Base-by-base conservation (phyloP, 2,888 invertebrate species). In the Tanypteryx hageni region DNA sequence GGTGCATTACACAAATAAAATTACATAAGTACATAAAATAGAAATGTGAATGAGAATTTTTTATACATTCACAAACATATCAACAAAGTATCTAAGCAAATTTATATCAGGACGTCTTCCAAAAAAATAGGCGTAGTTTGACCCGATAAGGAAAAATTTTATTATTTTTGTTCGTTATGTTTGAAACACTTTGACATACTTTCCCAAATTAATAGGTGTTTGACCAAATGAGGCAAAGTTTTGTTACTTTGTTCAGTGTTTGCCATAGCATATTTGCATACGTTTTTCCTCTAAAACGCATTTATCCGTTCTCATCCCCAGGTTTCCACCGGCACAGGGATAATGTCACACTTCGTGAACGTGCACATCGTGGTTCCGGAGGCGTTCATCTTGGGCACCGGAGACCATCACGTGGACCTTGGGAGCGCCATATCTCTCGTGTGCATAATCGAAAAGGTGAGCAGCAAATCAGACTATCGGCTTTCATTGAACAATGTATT, bases 371-470 rank as follows among this genome's bases (percentile, higher is more conserved):
- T 95, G 68, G 94, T 95, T 9, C 95, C 95, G 0, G 94, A 95
- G 58, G 95, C 95, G 59, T 94, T 94, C 93, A 95, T 95, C 92
- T 93, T 95, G 84, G 95, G 95, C 59, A 95, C 94, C 92, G 95
- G 95, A 27, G 95, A 95, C 93, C 95, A 95, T 93, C 95, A 95
- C 93, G 95, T 95, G 44, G 95, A 95, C 85, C 94, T 95, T 93
- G 95, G 95, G 84, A 95, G 95, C 93, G 95, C 95, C 92, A 95
- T 95, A 93, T 95, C 94, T 92, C 94, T 95, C 44, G 95, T 95
- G 92, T 95, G 95, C 93, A 94, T 95, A 93, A 95, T 95, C 92
- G 95, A 95, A 93, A 95, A 95, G 93, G 95, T 95, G 93, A 94
- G 81, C 22, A n/a, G 84, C 1, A 56, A 56, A 27, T 76, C 27